Conservation (phyloP, 2,113 vertebrate genomes). For the Pontoporia blainvillei region DNA sequence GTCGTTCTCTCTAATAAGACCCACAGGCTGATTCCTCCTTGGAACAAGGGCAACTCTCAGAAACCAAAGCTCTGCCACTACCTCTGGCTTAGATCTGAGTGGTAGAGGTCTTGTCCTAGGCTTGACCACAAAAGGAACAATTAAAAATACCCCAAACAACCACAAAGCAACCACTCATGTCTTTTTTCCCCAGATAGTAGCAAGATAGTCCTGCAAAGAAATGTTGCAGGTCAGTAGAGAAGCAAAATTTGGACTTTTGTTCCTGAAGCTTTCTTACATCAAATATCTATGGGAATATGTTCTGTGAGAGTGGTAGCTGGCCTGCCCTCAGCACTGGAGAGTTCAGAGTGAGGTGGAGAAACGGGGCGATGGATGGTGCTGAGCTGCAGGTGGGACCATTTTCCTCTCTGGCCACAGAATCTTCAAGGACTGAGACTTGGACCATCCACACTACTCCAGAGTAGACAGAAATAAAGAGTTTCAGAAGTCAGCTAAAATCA, state of each 20-base stretch:
- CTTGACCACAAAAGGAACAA: not conserved
- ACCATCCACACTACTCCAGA: not conserved
- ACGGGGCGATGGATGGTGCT: accelerated
- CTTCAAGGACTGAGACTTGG: not conserved
- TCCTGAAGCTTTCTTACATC: not conserved
- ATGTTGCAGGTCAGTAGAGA: not conserved
- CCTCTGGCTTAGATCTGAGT: not conserved
- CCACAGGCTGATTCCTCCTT: not conserved
- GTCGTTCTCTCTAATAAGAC: not conserved
- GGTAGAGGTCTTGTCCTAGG: not conserved
- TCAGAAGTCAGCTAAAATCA: not conserved
- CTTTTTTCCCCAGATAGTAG: not conserved
- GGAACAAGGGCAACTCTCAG: not conserved
- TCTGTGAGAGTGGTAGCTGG: not conserved
- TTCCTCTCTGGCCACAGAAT: not conserved
- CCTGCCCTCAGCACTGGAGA: not conserved
- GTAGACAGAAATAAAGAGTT: not conserved
- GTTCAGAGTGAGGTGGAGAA: not conserved
- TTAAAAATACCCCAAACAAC: not conserved
- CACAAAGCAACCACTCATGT: accelerated
- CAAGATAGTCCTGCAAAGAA: not conserved
- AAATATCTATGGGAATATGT: no score
- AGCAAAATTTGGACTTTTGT: not conserved
- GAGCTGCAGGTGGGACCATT: no score
- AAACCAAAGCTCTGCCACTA: not conserved